These are phyloP conservation scores for Rhinolophus ferrumequinum DNA, from an alignment of 2,113 vertebrate genomes.

Conservation along the genomic window DNA sequence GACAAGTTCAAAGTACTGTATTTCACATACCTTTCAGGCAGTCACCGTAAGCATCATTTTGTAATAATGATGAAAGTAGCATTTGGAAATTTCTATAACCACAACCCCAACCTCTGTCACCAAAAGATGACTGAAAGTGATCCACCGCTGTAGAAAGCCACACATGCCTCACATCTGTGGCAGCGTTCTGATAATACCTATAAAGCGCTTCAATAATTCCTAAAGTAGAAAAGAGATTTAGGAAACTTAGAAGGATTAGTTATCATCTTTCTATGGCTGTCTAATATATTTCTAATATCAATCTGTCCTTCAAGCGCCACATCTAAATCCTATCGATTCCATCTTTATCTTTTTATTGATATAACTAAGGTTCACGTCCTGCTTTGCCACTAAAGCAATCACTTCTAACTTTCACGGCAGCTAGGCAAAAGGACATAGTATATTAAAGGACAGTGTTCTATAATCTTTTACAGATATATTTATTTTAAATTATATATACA, in stretches of 20 bases:
- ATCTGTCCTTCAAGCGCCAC: background rate
- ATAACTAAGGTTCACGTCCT: background rate
- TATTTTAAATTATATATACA: background rate
- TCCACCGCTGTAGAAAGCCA: constrained; percentile 93
- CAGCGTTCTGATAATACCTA: constrained; percentile 88
- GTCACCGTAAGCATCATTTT: constrained; percentile 85
- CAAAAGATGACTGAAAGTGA: constrained; percentile 92
- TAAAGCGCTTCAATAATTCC: constrained; percentile 89
- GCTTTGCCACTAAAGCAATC: background rate
- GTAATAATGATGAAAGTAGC: constrained; percentile 92
- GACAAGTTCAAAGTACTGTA: background rate
- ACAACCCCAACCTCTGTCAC: constrained; percentile 96
- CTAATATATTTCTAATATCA: background rate
- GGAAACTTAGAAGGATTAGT: background rate
- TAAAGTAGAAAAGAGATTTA: constrained; percentile 73
- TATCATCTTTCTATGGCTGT: background rate
- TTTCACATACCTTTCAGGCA: constrained; percentile 88
- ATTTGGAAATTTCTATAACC: constrained; percentile 98
- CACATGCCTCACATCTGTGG: constrained; percentile 87
- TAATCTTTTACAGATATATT: background rate
- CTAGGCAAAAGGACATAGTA: background rate
- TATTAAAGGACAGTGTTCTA: background rate
- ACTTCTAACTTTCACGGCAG: constrained; percentile 13
- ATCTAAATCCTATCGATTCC: background rate
- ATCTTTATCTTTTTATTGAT: background rate